Evolutionary conservation across 2,113 vertebrate species (phyloP).

Genomic region (Carassius carassius): DNA sequence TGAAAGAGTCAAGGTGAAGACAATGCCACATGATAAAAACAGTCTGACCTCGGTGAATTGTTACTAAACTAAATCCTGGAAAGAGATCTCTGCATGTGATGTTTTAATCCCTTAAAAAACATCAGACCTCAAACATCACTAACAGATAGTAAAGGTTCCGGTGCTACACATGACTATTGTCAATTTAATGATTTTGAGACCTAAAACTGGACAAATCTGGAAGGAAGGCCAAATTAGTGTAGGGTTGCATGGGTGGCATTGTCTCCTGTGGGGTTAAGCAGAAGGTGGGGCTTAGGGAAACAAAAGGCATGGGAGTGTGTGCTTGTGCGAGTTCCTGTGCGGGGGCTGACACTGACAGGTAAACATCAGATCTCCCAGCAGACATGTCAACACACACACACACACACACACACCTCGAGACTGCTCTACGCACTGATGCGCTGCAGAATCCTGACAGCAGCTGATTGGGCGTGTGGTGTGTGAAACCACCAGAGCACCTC

Average conservation of each 20-base stretch:
- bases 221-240: conserved; percentile 19
- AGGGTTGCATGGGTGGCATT: conserved; percentile 25
- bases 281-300: conserved; percentile 18
- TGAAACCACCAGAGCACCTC: conserved; percentile 58
- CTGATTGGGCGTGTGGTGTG: conserved; percentile 66
- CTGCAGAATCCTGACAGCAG: conserved; percentile 66
- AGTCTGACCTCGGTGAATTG: neutral
- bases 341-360: conserved; percentile 73
- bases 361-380: conserved; percentile 64
- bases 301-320: conserved; percentile 15
- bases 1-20: neutral
- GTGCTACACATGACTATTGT: neutral
- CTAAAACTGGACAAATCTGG: neutral
- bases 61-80: neutral
- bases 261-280: conserved; percentile 41
- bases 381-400: neutral
- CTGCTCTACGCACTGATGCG: conserved; percentile 56
- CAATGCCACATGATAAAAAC: neutral
- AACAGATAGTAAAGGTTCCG: neutral
- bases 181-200: neutral
- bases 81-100: neutral
- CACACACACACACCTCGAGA: conserved; percentile 24
- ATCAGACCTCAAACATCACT: neutral
- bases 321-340: conserved; percentile 31
- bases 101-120: too few relatives aligned